Conservation (phyloP, 2,113 vertebrate genomes). For the Nesogale talazaci region DNA sequence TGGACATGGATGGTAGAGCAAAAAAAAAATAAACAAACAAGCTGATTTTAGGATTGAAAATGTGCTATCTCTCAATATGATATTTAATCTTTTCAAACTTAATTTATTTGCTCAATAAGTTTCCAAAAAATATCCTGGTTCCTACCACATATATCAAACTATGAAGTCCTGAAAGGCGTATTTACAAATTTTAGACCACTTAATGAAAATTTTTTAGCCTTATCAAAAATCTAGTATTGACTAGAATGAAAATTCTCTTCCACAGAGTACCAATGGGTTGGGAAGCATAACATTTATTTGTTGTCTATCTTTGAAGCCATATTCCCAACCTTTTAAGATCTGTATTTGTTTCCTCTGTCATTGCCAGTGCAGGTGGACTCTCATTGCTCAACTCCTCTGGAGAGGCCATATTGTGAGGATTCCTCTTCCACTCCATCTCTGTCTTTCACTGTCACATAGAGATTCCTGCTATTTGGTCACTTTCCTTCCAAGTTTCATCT, state of each 20-base stretch:
- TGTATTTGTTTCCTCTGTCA: neutral
- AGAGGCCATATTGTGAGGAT: neutral
- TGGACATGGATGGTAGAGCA: neutral
- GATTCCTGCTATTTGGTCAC: conserved; percentile 7
- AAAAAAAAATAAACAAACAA: neutral
- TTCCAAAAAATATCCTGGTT: neutral
- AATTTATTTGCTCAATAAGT: neutral
- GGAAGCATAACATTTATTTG: too few relatives aligned
- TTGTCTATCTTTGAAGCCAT: neutral
- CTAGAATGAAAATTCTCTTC: conserved; percentile 4
- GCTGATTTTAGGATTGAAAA: conserved; percentile 22
- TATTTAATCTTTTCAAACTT: conserved; percentile 9
- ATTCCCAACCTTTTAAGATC: accelerated
- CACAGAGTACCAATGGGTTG: neutral
- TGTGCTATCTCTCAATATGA: neutral
- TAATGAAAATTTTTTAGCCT: neutral
- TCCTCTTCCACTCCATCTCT: neutral
- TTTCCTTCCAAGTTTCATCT: conserved; percentile 19
- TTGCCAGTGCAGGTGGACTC: neutral
- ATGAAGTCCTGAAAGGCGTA: neutral
- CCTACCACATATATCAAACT: too few relatives aligned
- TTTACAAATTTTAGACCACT: neutral
- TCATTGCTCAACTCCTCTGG: neutral
- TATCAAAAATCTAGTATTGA: neutral
- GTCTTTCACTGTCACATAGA: neutral